Conservation (phyloP, 1,140 invertebrate species). For the Gryon sp. region DNA sequence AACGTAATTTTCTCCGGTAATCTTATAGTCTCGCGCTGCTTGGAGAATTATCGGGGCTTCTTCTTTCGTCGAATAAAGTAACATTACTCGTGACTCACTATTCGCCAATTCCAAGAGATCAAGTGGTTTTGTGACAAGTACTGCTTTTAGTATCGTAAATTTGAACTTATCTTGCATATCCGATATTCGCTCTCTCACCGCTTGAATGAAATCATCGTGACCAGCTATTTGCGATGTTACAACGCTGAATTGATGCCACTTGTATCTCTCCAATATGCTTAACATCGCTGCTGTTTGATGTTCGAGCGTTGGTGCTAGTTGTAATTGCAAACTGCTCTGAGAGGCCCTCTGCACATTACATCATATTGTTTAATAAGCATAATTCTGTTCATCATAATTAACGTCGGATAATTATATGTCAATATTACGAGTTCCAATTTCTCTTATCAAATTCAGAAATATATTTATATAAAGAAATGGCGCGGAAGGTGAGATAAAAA, state of each 20-base stretch:
- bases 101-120: slow-evolving; percentile 89
- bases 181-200: slow-evolving; percentile 91
- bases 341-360: slow-evolving; percentile 83
- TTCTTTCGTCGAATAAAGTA: slow-evolving; percentile 93
- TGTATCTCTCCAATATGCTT: slow-evolving; percentile 94
- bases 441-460: no score
- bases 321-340: slow-evolving; percentile 90
- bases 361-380: no score
- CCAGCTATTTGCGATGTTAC: slow-evolving; percentile 96
- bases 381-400: no score
- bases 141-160: slow-evolving; percentile 91
- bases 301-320: slow-evolving; percentile 94
- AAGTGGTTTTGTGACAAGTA: slow-evolving; percentile 86
- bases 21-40: slow-evolving; percentile 88
- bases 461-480: no score
- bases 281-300: slow-evolving; percentile 96
- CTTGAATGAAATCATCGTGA: slow-evolving; percentile 96
- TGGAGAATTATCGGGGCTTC: slow-evolving; percentile 92
- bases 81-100: slow-evolving; percentile 95
- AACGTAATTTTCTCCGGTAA: slow-evolving; percentile 96
- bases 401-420: no score
- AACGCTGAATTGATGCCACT: slow-evolving; percentile 97
- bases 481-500: no score
- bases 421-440: no score
- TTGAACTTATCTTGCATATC: slow-evolving; percentile 93